These are phyloP conservation scores for Crocodylus rhombifer DNA, from an alignment of 2,797 vertebrate genomes.

Conservation along the genomic window DNA sequence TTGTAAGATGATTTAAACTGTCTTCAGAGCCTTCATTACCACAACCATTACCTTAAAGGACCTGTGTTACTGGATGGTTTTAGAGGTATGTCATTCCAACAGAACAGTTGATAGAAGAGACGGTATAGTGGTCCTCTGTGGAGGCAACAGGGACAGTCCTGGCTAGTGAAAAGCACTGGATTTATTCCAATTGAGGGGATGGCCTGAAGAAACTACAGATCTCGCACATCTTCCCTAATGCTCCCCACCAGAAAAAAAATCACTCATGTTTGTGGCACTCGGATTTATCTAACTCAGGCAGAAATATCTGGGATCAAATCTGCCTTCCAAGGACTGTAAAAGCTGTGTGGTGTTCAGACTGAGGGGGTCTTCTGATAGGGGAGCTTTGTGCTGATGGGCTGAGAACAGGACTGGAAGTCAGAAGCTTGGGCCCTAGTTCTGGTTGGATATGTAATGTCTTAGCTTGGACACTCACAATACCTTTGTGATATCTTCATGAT, in stretches of 20 bases:
- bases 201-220: background rate
- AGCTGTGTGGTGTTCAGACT: background rate
- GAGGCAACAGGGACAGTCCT: background rate
- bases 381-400: background rate
- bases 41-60: background rate
- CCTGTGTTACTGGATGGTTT: background rate
- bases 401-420: background rate
- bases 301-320: background rate
- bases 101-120: background rate
- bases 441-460: background rate
- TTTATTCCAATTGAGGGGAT: background rate
- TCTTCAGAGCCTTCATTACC: background rate
- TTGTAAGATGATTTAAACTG: background rate
- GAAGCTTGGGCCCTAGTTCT: background rate
- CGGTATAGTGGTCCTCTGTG: background rate
- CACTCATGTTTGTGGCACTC: no score
- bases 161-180: background rate
- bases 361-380: background rate
- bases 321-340: background rate
- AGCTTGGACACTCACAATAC: no score
- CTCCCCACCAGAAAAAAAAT: background rate
- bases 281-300: background rate
- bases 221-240: background rate
- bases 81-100: background rate
- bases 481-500: no score